phyloP scores from a whole-genome alignment of 2,888 invertebrate genomes.

The Subacronicta megacephala region DNA sequence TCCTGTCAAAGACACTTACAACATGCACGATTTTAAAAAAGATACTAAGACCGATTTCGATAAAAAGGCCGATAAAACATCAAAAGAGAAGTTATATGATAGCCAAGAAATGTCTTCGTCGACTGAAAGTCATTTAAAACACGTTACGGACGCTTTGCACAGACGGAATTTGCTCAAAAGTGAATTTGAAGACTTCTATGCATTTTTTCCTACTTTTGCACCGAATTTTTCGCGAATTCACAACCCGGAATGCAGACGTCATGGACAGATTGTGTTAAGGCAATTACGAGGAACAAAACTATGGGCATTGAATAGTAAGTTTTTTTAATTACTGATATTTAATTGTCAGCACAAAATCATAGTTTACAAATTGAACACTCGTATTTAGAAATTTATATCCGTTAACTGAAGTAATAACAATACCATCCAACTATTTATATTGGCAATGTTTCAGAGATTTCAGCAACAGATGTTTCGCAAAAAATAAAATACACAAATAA shows the following conservation, averaged over 20 bases:
- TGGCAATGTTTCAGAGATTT: slow-evolving; percentile 75
- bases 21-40: slow-evolving; percentile 49
- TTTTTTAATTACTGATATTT: slow-evolving; percentile 43
- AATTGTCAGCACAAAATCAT: slow-evolving; percentile 21
- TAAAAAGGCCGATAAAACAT: slow-evolving; percentile 52
- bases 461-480: slow-evolving; percentile 67
- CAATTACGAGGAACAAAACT: slow-evolving; percentile 92
- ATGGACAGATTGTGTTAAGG: slow-evolving; percentile 91
- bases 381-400: slow-evolving; percentile 52
- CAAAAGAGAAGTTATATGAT: slow-evolving; percentile 56
- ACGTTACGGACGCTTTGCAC: slow-evolving; percentile 77
- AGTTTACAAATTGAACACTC: slow-evolving; percentile 36
- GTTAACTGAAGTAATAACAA: slow-evolving; percentile 53
- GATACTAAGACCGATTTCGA: slow-evolving; percentile 52
- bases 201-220: slow-evolving; percentile 91
- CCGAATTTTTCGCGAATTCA: slow-evolving; percentile 91
- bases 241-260: slow-evolving; percentile 91
- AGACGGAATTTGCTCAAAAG: slow-evolving; percentile 84
- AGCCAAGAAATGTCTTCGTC: slow-evolving; percentile 62
- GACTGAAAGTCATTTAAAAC: slow-evolving; percentile 72
- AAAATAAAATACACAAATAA: slow-evolving; percentile 70
- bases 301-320: slow-evolving; percentile 93
- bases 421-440: slow-evolving; percentile 66
- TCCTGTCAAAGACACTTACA: slow-evolving; percentile 47
- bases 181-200: slow-evolving; percentile 91